A percentile compares a stretch with the other conserved stretches of the same genome.
Conservation (phyloP, 1,140 invertebrate genomes). For the Drosophila punjabiensis region DNA sequence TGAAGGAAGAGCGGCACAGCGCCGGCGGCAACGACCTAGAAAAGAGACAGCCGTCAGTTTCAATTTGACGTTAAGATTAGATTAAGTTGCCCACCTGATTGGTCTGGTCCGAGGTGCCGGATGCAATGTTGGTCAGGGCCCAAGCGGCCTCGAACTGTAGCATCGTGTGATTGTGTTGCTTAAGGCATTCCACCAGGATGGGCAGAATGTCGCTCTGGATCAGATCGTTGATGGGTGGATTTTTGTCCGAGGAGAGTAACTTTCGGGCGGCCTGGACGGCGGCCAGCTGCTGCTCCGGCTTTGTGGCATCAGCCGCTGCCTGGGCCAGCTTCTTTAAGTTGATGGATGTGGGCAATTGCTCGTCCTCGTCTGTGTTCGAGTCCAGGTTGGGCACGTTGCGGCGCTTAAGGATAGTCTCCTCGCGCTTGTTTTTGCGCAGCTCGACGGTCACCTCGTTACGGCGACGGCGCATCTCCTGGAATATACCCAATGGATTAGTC, state of each 20-base stretch:
- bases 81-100: slow-evolving; percentile 86
- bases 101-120: slow-evolving; percentile 98
- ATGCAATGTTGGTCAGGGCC: slow-evolving; percentile 99
- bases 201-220: slow-evolving; percentile 97
- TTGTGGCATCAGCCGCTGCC: slow-evolving; percentile 89
- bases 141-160: slow-evolving; percentile 99
- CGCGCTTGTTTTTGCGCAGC: slow-evolving; percentile 97
- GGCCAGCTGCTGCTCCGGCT: slow-evolving; percentile 90
- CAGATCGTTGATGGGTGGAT: slow-evolving; percentile 99
- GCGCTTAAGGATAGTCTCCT: slow-evolving; percentile 97
- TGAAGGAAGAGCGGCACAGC: slow-evolving; percentile 98
- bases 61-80: too few species aligned
- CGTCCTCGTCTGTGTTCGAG: slow-evolving; percentile 93
- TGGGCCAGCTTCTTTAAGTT: slow-evolving; percentile 88
- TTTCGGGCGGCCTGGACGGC: slow-evolving; percentile 96
- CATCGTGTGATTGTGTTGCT: slow-evolving; percentile 94
- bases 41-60: background rate
- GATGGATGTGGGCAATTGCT: slow-evolving; percentile 86
- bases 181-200: slow-evolving; percentile 95
- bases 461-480: slow-evolving; percentile 96
- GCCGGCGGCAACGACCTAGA: slow-evolving; percentile 95
- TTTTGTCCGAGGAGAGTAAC: slow-evolving; percentile 97
- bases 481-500: slow-evolving; percentile 1
- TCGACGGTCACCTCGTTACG: slow-evolving; percentile 98
- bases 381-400: slow-evolving; percentile 95